Evolutionary conservation across 2,113 vertebrate genomes (phyloP).

Genomic region (Suricata suricatta): DNA sequence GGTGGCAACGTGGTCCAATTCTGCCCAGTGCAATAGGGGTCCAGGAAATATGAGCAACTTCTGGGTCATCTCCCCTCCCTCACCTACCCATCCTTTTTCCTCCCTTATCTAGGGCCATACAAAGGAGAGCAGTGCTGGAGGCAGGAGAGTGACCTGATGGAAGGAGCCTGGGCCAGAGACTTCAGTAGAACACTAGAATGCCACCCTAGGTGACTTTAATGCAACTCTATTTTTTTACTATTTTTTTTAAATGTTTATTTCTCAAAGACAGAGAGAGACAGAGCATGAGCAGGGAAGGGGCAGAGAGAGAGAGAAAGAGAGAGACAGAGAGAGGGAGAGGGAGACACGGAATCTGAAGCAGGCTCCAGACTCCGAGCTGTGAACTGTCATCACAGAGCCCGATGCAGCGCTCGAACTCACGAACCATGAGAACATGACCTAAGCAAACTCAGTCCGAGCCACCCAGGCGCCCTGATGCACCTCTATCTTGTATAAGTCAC

Average conservation of each 20-base stretch:
- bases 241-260: too few relatives aligned
- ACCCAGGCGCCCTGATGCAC: neutral
- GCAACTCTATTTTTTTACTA: neutral
- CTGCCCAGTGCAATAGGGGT: neutral
- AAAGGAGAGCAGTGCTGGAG: neutral
- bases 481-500: neutral
- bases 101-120: neutral
- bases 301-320: too few relatives aligned
- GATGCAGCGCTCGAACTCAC: too few relatives aligned
- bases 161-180: neutral
- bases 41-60: neutral
- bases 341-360: too few relatives aligned
- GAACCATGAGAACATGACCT: too few relatives aligned
- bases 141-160: neutral
- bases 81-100: neutral
- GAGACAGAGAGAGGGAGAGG: too few relatives aligned
- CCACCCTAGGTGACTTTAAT: neutral
- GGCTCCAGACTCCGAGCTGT: too few relatives aligned
- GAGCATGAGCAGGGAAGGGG: too few relatives aligned
- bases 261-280: too few relatives aligned
- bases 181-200: neutral
- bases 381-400: too few relatives aligned
- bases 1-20: neutral
- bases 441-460: too few relatives aligned
- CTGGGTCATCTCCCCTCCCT: neutral